phyloP scores from a whole-genome alignment of 2,888 invertebrate species.

The Mantis religiosa region DNA sequence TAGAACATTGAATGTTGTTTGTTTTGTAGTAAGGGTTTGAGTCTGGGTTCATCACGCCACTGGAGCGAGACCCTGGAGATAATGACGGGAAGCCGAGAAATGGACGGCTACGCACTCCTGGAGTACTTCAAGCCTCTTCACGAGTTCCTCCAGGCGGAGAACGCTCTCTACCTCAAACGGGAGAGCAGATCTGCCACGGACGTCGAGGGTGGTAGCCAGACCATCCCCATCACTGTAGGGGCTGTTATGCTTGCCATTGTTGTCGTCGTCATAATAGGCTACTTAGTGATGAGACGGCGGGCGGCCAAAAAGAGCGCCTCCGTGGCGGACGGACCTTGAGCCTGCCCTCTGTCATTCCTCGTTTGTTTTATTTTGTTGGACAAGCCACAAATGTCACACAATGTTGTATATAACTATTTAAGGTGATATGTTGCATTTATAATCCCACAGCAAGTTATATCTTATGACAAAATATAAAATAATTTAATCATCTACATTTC shows the following conservation, averaged over 20 bases:
- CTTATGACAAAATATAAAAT: too few species aligned
- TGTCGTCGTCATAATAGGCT: slow-evolving; percentile 1
- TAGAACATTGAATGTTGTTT: background rate
- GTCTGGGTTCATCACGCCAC: slow-evolving; percentile 34
- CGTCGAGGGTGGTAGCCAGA: background rate
- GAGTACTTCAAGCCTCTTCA: slow-evolving; percentile 49
- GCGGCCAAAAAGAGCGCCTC: background rate
- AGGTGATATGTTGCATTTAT: too few species aligned
- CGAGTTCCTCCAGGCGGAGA: slow-evolving; percentile 35
- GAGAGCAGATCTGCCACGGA: background rate
- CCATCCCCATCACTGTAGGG: slow-evolving; percentile 12
- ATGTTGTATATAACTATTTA: too few species aligned
- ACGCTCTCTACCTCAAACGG: background rate
- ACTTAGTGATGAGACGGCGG: background rate
- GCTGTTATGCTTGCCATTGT: slow-evolving; percentile 4
- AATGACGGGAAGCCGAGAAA: slow-evolving; percentile 43
- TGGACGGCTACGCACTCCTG: slow-evolving; percentile 45
- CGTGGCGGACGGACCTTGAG: too few species aligned
- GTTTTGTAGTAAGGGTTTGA: slow-evolving; percentile 32
- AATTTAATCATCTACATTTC: too few species aligned
- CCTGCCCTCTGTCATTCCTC: too few species aligned
- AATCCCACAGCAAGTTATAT: too few species aligned
- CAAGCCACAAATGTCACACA: too few species aligned
- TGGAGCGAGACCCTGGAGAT: slow-evolving; percentile 43
- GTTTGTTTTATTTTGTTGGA: too few species aligned